Conservation (phyloP, 1,140 invertebrate genomes). For the Asobara japonica region DNA sequence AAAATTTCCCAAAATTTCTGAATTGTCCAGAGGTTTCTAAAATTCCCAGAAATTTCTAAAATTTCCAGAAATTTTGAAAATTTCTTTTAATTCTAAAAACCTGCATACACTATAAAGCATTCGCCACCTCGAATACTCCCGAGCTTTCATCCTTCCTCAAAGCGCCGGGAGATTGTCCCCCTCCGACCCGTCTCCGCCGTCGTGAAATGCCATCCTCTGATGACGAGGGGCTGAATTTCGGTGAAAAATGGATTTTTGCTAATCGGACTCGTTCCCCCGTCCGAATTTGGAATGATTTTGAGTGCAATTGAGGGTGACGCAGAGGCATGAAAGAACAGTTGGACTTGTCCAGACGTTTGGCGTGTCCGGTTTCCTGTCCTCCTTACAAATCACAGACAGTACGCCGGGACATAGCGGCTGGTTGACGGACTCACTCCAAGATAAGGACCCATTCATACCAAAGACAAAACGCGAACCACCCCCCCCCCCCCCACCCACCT, state of each 20-base stretch:
- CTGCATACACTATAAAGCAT: no score
- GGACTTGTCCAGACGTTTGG: slow-evolving; percentile 56
- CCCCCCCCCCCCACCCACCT: slow-evolving; percentile 23
- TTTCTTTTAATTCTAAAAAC: no score
- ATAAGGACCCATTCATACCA: slow-evolving; percentile 64
- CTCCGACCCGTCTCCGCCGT: no score
- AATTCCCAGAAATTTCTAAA: no score
- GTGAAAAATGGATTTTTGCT: neutral
- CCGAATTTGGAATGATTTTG: neutral
- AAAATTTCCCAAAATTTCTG: no score
- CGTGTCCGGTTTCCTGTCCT: slow-evolving; percentile 61
- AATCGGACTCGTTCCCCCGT: neutral
- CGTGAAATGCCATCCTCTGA: neutral
- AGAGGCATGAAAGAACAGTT: slow-evolving; percentile 23
- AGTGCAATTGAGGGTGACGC: slow-evolving; percentile 11
- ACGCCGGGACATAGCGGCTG: slow-evolving; percentile 38
- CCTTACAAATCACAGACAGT: slow-evolving; percentile 58
- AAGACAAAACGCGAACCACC: slow-evolving; percentile 61
- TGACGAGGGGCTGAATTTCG: neutral
- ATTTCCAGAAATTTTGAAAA: no score
- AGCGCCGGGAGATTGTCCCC: no score
- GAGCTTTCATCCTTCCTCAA: no score
- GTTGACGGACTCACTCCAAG: slow-evolving; percentile 61
- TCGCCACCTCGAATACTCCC: no score
- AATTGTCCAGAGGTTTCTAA: no score